A percentile compares a stretch with the other conserved stretches of the same genome.
These are phyloP conservation scores for Actinemys pallida DNA, from an alignment of 2,113 vertebrate genomes.

Conservation along the genomic window DNA sequence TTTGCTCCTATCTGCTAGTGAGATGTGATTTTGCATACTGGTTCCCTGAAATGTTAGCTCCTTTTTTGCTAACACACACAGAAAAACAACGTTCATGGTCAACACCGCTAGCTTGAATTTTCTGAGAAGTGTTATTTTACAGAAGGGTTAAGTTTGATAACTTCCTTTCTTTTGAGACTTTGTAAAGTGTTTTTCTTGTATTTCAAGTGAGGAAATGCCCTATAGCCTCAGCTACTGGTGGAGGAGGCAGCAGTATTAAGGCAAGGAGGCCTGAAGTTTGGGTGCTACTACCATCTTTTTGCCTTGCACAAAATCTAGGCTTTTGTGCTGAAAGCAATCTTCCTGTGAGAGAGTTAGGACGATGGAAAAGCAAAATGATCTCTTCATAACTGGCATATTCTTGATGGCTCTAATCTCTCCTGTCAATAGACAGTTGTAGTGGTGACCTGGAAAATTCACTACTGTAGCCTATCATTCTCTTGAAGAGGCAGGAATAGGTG, in stretches of 20 bases:
- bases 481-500: not conserved
- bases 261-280: not conserved
- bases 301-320: not conserved
- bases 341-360: not conserved
- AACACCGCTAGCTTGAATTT: not conserved
- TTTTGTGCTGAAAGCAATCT: not conserved
- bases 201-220: not conserved
- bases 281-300: not conserved
- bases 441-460: not conserved
- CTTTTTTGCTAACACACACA: not conserved
- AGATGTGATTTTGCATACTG: not conserved
- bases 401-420: not conserved
- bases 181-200: not conserved
- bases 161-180: not conserved
- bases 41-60: not conserved
- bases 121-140: not conserved
- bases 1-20: not conserved
- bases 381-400: fast-evolving
- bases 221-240: fast-evolving
- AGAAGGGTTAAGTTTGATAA: not conserved
- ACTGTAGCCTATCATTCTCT: not conserved
- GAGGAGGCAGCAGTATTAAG: not conserved
- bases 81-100: not conserved
- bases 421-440: not conserved
- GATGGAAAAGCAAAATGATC: not conserved